phyloP scores from a whole-genome alignment of 2,113 vertebrate genomes.

The Pogonocichla stellata region DNA sequence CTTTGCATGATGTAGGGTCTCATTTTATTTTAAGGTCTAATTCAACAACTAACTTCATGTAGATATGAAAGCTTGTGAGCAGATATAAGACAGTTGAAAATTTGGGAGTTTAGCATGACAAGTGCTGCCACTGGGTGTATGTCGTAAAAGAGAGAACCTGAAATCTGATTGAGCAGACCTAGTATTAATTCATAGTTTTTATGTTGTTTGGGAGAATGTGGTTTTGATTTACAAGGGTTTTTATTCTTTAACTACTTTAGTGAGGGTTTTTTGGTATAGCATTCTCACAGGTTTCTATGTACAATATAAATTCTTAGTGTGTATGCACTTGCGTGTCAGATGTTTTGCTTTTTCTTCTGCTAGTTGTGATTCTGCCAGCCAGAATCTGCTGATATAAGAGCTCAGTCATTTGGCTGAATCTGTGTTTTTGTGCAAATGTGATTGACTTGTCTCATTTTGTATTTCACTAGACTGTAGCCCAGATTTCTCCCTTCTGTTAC shows the following conservation, averaged over 20 bases:
- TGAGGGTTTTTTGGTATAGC: background rate
- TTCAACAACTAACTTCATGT: background rate
- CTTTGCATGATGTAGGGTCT: background rate
- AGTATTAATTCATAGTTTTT: background rate
- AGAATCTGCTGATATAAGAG: background rate
- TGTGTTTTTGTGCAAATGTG: slow-evolving; percentile 30
- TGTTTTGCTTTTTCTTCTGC: background rate
- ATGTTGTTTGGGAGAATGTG: background rate
- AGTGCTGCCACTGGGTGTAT: background rate
- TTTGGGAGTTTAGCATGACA: background rate
- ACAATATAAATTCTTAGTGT: background rate
- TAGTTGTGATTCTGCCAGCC: background rate
- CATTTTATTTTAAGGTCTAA: background rate
- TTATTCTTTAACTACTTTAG: background rate
- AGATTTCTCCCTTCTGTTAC: slow-evolving; percentile 49
- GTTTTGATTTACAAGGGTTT: background rate
- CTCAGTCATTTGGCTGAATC: slow-evolving; percentile 3
- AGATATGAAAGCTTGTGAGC: background rate
- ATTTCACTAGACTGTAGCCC: slow-evolving; percentile 14
- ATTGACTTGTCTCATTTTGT: slow-evolving; percentile 19
- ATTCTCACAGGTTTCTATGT: background rate
- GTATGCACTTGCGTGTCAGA: background rate
- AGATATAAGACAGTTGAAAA: background rate
- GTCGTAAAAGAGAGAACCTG: background rate
- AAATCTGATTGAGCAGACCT: background rate